Evolutionary conservation across 2,113 vertebrate species (phyloP).

Genomic region (Nettapus auritus): DNA sequence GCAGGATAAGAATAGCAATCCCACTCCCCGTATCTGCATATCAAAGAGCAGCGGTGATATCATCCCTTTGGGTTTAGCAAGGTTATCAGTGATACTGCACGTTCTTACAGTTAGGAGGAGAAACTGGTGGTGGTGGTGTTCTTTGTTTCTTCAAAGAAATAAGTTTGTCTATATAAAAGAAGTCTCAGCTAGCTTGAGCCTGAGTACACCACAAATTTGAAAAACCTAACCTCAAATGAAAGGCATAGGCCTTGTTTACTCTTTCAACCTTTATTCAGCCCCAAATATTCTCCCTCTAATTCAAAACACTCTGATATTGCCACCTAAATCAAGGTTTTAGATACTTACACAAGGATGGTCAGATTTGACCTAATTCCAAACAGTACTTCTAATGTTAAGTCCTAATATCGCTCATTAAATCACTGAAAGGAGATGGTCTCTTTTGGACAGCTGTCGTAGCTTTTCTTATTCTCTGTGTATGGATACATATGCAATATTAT

Average conservation of each 20-base stretch:
- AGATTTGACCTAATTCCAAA: neutral
- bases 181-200: neutral
- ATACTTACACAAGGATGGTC: neutral
- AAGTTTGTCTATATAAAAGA: neutral
- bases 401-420: neutral
- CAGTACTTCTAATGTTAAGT: neutral
- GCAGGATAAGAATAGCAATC: constrained; percentile 8
- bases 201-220: neutral
- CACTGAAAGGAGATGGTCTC: neutral
- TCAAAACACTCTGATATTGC: neutral
- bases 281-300: neutral
- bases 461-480: neutral
- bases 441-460: neutral
- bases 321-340: neutral
- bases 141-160: neutral
- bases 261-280: neutral
- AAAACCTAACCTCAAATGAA: neutral
- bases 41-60: neutral
- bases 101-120: neutral
- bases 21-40: neutral
- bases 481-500: neutral
- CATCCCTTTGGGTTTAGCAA: neutral
- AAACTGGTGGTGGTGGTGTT: neutral
- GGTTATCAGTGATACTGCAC: neutral
- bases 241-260: neutral